A percentile compares a stretch with the other conserved stretches of the same genome.
These are phyloP conservation scores for Alviniconcha marisindica DNA, from an alignment of 1,140 invertebrate species.

Conservation along the genomic window DNA sequence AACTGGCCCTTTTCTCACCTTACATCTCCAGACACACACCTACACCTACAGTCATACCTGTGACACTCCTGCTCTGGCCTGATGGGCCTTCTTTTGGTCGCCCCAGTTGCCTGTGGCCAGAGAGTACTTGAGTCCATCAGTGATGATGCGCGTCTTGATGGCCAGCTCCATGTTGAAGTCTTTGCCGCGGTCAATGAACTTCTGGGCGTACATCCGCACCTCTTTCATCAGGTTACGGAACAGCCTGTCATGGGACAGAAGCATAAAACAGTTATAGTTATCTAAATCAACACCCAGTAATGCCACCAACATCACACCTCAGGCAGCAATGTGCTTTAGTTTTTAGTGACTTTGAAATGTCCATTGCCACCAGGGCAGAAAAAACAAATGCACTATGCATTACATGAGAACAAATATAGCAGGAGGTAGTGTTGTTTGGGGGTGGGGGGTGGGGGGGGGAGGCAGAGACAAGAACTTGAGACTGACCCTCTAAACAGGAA, in stretches of 20 bases:
- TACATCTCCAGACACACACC: too few species aligned
- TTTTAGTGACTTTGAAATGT: too few species aligned
- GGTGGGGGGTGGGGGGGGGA: neutral
- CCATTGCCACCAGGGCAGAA: too few species aligned
- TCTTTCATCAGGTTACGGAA: constrained; percentile 76
- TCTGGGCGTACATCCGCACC: constrained; percentile 97
- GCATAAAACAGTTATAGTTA: too few species aligned
- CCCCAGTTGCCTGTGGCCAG: constrained; percentile 99
- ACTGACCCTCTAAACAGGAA: constrained; percentile 92
- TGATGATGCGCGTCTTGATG: constrained; percentile 98
- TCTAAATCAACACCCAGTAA: too few species aligned
- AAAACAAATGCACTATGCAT: too few species aligned
- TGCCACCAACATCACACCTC: too few species aligned
- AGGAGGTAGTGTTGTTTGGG: too few species aligned
- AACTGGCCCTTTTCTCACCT: too few species aligned
- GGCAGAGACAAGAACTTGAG: neutral
- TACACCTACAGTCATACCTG: too few species aligned
- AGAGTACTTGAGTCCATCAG: constrained; percentile 98
- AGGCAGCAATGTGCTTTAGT: too few species aligned
- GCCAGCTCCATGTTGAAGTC: constrained; percentile 98
- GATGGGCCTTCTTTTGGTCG: constrained; percentile 99
- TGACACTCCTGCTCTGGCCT: constrained; percentile 94
- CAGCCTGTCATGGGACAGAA: constrained; percentile 58
- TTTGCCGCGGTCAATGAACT: constrained; percentile 98
- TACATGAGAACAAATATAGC: too few species aligned